Percentiles rank a stretch among this genome's conserved stretches.
Conservation (phyloP, 2,888 invertebrate species). For the Coecobrya sp. region DNA sequence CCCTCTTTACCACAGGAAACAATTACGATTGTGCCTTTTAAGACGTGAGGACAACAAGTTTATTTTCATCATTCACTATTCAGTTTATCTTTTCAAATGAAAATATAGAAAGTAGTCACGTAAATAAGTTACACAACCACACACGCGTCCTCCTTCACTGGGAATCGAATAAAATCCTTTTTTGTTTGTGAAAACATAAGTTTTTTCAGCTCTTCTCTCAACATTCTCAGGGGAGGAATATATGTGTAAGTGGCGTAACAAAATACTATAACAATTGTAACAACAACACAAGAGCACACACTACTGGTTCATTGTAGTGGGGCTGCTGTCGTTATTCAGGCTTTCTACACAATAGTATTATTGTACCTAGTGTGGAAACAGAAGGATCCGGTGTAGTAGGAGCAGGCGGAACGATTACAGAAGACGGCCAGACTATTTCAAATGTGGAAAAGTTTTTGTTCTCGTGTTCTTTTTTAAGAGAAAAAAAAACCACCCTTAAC, state of each 20-base stretch:
- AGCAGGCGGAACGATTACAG: constrained; percentile 30
- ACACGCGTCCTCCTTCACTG: background rate
- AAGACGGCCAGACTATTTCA: constrained; percentile 20
- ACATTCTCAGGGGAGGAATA: constrained; percentile 72
- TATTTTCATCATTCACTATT: background rate
- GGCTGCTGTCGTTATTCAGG: background rate
- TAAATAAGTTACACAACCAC: constrained; percentile 43
- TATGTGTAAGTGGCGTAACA: constrained; percentile 70
- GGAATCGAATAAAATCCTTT: constrained; percentile 46
- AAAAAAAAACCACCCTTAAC: constrained; percentile 51
- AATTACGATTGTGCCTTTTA: constrained; percentile 61
- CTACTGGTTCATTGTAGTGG: background rate
- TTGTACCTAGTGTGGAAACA: background rate
- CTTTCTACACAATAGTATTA: constrained; percentile 1
- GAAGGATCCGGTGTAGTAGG: background rate
- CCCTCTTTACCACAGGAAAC: constrained; percentile 59
- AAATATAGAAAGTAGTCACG: constrained; percentile 20
- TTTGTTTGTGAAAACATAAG: constrained; percentile 51
- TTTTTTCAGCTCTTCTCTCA: constrained; percentile 12
- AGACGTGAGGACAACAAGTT: constrained; percentile 46
- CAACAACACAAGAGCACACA: constrained; percentile 21
- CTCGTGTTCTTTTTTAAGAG: background rate
- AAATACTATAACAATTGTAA: constrained; percentile 72
- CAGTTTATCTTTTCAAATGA: constrained; percentile 32
- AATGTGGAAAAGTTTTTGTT: constrained; percentile 44